Base-by-base conservation (phyloP, 2,888 invertebrate species). In the Ptychoptera contaminata region DNA sequence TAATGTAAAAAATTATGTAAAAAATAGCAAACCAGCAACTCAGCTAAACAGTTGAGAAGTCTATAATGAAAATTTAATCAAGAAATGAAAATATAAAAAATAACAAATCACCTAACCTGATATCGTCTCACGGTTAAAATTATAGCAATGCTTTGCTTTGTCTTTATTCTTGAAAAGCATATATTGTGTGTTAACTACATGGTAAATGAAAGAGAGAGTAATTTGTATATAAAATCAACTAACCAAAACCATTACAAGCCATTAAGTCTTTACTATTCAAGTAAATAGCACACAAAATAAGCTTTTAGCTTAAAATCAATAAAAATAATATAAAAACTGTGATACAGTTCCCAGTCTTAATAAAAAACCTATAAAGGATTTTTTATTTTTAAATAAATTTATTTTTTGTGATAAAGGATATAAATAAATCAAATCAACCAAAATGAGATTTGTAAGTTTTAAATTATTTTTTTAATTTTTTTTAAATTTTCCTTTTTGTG, bases 201-300 rank as follows among this genome's bases (percentile, higher is more conserved):
- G 23, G 23, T 23, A 23, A 23, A 23, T 23, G 23, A 47, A 46
- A 46, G 45, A 45, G 48, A 48, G 48, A 46, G 46, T 47, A 37
- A 44, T 42, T 47, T 47, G 32, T 53, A 58, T 59, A 59, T 59
- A 59, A 59, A 59, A 59, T 52, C 56, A 58, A 57, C 57, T 55
- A 55, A 56, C 52, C 55, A 54, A 55, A 55, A 54, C 56, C 53
- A 56, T 53, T 59, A 55, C 55, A 58, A 59, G 54, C 58, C 58
- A 59, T 59, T 59, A 58, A 45, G 45, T 49, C 44, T 47, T 40
- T 37, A 47, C 40, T 39, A 46, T 47, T 46, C 42, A 43, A 46
- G n/a, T 9, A 11, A 32, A 32, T n/a, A 32, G n/a, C 32, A 32
- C n/a, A 32, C n/a, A 11, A 32, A 32, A 11, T 32, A 11, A 32